phyloP scores from a whole-genome alignment of 64 coral and sea anemone genomes.

The Catalaphyllia jardinei region DNA sequence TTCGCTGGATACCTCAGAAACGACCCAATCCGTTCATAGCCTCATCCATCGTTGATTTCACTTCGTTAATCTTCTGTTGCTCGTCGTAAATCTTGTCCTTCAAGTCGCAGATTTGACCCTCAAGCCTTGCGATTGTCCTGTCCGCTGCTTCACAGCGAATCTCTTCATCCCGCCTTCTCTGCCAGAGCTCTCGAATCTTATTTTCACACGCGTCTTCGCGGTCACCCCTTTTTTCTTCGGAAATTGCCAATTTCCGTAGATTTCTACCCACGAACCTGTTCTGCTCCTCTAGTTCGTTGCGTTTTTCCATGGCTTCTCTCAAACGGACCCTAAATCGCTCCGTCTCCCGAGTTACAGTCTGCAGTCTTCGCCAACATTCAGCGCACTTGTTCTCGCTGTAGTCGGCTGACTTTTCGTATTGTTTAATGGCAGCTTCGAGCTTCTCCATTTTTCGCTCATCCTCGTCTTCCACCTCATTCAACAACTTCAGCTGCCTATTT shows the following conservation, averaged over 20 bases:
- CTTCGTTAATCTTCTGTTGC: background rate
- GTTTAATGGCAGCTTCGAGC: conserved; percentile 29
- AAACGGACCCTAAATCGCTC: conserved; percentile 23
- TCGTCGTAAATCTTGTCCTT: conserved; percentile 28
- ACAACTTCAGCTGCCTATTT: conserved; percentile 37
- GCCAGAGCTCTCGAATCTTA: conserved; percentile 23
- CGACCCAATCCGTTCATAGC: conserved; percentile 14
- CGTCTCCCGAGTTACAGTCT: background rate
- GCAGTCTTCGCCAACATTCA: conserved; percentile 33
- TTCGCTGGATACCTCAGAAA: background rate
- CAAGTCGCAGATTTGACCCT: background rate
- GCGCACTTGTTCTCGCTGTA: conserved; percentile 53
- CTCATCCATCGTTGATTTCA: conserved; percentile 18
- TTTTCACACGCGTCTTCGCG: conserved; percentile 39
- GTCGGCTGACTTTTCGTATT: conserved; percentile 15
- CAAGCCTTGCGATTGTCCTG: conserved; percentile 26
- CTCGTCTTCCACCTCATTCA: conserved; percentile 50
- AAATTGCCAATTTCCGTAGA: conserved; percentile 50
- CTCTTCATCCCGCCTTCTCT: conserved; percentile 1
- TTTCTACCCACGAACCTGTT: conserved; percentile 44
- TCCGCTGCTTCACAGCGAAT: conserved; percentile 47
- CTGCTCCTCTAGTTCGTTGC: conserved; percentile 22
- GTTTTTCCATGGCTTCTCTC: background rate
- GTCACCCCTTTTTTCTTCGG: conserved; percentile 61
- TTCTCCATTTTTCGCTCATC: conserved; percentile 38